phyloP scores from a whole-genome alignment of 2,797 vertebrate genomes.

The Molossus alvarezi region DNA sequence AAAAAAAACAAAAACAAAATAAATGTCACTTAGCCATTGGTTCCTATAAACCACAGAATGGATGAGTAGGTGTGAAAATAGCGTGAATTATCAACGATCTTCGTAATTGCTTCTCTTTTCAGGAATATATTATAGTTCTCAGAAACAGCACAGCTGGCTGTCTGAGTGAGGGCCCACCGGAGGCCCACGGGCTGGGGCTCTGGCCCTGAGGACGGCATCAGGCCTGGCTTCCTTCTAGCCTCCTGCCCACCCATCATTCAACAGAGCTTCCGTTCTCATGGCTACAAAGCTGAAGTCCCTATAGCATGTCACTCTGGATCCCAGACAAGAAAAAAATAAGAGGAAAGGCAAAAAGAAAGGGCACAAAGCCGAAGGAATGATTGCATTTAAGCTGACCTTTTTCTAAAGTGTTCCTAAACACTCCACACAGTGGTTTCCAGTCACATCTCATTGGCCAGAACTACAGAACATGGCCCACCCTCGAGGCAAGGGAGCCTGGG shows the following conservation, averaged over 20 bases:
- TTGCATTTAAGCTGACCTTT: not conserved
- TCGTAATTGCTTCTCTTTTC: not conserved
- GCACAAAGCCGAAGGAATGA: not conserved
- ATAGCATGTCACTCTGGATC: not conserved
- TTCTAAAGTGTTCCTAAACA: not conserved
- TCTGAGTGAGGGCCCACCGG: rapidly evolving
- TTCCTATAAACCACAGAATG: conserved; percentile 75
- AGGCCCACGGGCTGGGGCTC: not conserved
- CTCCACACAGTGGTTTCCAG: too few relatives aligned
- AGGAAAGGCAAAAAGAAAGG: not conserved
- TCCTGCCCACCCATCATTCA: not conserved
- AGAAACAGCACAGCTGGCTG: not conserved
- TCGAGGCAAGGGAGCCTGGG: not conserved
- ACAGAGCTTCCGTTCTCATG: not conserved
- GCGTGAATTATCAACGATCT: not conserved
- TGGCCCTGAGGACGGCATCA: rapidly evolving
- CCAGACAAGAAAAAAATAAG: not conserved
- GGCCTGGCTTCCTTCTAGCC: not conserved
- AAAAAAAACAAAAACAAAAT: not conserved
- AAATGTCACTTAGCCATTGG: not conserved
- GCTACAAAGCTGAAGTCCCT: not conserved
- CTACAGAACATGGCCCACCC: not conserved
- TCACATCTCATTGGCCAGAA: not conserved
- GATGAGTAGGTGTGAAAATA: conserved; percentile 42
- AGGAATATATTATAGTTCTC: not conserved